A percentile compares a stretch with the other conserved stretches of the same genome.
phyloP scores from a whole-genome alignment of 2,797 vertebrate species.

The Streptopelia turtur region DNA sequence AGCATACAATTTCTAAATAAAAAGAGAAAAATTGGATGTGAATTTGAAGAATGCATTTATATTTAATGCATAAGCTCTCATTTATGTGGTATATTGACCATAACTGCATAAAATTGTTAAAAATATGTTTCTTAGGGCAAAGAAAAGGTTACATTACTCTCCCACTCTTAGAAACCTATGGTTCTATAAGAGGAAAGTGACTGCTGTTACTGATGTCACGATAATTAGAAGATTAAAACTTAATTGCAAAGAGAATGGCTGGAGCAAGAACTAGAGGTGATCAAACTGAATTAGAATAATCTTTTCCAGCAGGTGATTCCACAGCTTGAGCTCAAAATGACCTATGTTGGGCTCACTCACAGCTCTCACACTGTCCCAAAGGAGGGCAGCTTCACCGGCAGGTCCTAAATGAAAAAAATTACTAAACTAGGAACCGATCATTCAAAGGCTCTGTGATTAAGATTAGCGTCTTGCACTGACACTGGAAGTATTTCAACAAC shows the following conservation, averaged over 20 bases:
- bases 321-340: not conserved
- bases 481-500: not conserved
- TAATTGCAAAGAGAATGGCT: not conserved
- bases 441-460: not conserved
- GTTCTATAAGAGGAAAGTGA: not conserved
- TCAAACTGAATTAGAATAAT: not conserved
- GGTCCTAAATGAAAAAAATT: not conserved
- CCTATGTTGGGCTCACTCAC: not conserved
- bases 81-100: not conserved
- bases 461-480: not conserved
- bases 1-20: conserved; percentile 63
- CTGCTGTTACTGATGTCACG: not conserved
- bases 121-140: not conserved
- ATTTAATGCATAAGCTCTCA: not conserved
- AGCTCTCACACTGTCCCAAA: not conserved
- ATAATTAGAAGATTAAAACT: not conserved
- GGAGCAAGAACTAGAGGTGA: not conserved
- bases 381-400: not conserved
- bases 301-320: not conserved
- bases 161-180: not conserved
- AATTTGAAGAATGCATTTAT: not conserved
- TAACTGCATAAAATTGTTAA: not conserved
- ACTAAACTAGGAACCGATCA: not conserved
- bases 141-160: not conserved
- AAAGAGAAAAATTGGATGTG: not conserved